Evolutionary conservation across 1,140 invertebrate genomes (phyloP).

Genomic region (Euura saliciscinereae): DNA sequence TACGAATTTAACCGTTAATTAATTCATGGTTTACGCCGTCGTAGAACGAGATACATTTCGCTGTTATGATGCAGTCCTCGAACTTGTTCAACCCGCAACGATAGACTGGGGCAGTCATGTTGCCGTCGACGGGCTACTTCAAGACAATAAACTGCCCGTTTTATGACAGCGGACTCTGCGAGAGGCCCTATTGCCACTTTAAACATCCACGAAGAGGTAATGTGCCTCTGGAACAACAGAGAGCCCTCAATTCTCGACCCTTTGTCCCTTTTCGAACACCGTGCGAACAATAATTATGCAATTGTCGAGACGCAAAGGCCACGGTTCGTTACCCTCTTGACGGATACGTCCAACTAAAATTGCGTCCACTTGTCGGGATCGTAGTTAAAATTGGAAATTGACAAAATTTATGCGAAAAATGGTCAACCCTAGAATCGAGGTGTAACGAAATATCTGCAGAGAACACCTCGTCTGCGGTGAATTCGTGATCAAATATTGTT

Average conservation of each 20-base stretch:
- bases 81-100: neutral
- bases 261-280: too few relatives aligned
- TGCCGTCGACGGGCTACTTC: conserved; percentile 86
- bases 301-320: too few relatives aligned
- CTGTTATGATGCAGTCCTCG: too few relatives aligned
- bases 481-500: too few relatives aligned
- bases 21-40: neutral
- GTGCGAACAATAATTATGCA: too few relatives aligned
- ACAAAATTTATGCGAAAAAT: too few relatives aligned
- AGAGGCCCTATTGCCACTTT: conserved; percentile 88
- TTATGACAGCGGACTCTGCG: conserved; percentile 78
- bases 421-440: neutral
- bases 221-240: neutral
- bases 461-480: neutral
- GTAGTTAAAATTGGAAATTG: too few relatives aligned
- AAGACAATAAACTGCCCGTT: conserved; percentile 83
- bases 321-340: too few relatives aligned
- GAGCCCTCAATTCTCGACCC: too few relatives aligned
- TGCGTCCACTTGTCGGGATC: too few relatives aligned
- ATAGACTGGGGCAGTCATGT: conserved; percentile 66
- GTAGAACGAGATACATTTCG: neutral
- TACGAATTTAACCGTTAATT: neutral
- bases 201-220: conserved; percentile 77
- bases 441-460: neutral
- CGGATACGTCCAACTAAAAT: too few relatives aligned